phyloP scores from a whole-genome alignment of 2,888 invertebrate genomes.

The Polyploca ridens region DNA sequence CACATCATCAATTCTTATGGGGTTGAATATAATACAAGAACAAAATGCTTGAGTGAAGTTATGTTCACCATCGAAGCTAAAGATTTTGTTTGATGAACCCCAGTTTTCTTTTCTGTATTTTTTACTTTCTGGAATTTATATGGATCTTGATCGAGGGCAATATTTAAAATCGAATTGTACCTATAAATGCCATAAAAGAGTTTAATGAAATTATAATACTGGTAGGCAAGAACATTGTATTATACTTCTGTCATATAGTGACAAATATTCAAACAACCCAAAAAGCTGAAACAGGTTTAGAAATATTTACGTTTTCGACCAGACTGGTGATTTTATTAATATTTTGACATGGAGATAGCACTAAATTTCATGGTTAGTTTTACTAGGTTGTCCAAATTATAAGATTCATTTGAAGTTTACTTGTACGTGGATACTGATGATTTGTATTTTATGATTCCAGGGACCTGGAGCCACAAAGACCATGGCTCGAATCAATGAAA shows the following conservation, averaged over 20 bases:
- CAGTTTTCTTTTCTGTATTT: no score
- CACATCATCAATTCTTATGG: no score
- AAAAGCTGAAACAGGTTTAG: not conserved
- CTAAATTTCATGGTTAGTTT: conserved; percentile 70
- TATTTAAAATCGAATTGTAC: no score
- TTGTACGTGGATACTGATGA: not conserved
- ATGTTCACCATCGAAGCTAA: no score
- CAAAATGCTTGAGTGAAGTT: no score
- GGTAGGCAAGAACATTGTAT: not conserved
- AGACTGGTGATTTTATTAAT: conserved; percentile 14
- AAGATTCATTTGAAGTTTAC: not conserved
- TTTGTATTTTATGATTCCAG: conserved; percentile 51
- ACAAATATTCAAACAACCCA: not conserved
- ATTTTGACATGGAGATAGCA: conserved; percentile 67
- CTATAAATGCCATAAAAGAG: not conserved
- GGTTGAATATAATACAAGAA: no score
- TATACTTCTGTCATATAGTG: not conserved
- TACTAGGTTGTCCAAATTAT: not conserved
- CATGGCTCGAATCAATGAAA: conserved; percentile 74
- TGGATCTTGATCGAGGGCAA: no score
- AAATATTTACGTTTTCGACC: not conserved
- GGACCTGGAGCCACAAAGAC: conserved; percentile 67
- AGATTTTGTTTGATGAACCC: no score
- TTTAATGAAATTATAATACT: not conserved
- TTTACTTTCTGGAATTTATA: no score